Base-by-base conservation (phyloP, 1,140 invertebrate species). In the Brachionus paranguensis region DNA sequence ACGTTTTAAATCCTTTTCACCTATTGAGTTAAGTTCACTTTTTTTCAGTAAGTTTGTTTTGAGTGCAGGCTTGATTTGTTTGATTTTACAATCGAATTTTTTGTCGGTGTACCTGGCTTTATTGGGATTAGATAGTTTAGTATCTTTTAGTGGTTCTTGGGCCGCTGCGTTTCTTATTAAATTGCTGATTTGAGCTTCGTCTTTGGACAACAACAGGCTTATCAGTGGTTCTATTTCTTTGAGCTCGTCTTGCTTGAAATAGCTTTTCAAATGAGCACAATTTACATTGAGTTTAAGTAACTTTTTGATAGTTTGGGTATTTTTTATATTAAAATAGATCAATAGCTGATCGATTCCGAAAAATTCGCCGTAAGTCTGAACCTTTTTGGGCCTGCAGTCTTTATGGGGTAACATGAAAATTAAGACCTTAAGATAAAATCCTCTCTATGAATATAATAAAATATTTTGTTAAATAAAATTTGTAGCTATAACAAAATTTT, bases 151-250 rank as follows among this genome's bases (percentile, higher is more conserved):
- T 37, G 68, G n/a, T 37, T 10, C 41, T 43, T 2, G 33, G 17
- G 33, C 6, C 6, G 43, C 11, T 14, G 43, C 10, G 10, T 47
- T 24, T 76, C 45, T 33, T 11, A 76, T 3, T 11, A 76, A 50
- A 50, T 27, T 47, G 20, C 27, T 47, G 1, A 76, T 76, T 50
- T 47, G 72, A 27, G 43, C 47, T 47, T 50, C 43, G 50, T 76
- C 47, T 29, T 76, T 76, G 12, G 72, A 76, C 27, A 76, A 76
- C 11, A 76, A 37, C 27, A 76, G 12, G 43, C 45, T 47, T 27
- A 76, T 76, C 45, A 76, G 50, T 50, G 72, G 72, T 50, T 76
- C 72, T 0, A 76, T 76, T 50, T 76, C 72, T 76, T 76, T 76
- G 41, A 76, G 72, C 17, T 76, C 72, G n/a, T 76, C 43, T 76